These are phyloP conservation scores for Brachyhypopomus occidentalis DNA, from an alignment of 2,113 vertebrate species.

Conservation along the genomic window DNA sequence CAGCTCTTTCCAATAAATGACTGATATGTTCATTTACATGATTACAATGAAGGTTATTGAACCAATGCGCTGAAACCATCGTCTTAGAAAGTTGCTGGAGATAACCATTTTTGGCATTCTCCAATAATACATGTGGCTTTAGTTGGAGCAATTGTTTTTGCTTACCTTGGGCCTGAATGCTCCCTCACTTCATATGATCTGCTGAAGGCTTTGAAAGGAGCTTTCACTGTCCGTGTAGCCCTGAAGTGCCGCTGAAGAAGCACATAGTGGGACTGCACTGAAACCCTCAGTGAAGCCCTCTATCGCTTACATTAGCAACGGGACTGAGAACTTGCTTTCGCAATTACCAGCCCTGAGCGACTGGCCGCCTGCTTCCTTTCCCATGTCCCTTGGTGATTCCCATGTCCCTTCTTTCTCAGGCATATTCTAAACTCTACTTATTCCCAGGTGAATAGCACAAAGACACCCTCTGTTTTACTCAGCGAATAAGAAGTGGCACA, in stretches of 20 bases:
- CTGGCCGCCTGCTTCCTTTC: slow-evolving; percentile 72
- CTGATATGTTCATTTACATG: background rate
- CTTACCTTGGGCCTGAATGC: slow-evolving; percentile 24
- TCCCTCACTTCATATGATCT: background rate
- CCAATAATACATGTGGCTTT: background rate
- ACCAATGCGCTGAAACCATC: background rate
- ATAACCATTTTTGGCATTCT: background rate
- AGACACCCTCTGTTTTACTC: background rate
- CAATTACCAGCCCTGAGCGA: slow-evolving; percentile 54
- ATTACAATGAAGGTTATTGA: background rate
- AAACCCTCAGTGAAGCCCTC: slow-evolving; percentile 38
- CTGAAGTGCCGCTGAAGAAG: background rate
- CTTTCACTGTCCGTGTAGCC: background rate
- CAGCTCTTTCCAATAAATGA: slow-evolving; percentile 1
- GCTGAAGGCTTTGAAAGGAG: background rate
- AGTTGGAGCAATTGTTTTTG: background rate
- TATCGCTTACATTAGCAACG: slow-evolving; percentile 57
- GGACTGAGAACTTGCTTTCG: slow-evolving; percentile 60
- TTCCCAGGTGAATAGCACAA: slow-evolving; percentile 40
- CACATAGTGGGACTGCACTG: background rate
- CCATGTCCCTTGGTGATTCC: slow-evolving; percentile 62
- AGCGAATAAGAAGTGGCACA: background rate
- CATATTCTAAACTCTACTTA: slow-evolving; percentile 23
- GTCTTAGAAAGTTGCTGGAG: background rate
- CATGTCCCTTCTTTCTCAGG: slow-evolving; percentile 52